Conservation (phyloP, 2,888 invertebrate genomes). For the Drosophila kanekoi region DNA sequence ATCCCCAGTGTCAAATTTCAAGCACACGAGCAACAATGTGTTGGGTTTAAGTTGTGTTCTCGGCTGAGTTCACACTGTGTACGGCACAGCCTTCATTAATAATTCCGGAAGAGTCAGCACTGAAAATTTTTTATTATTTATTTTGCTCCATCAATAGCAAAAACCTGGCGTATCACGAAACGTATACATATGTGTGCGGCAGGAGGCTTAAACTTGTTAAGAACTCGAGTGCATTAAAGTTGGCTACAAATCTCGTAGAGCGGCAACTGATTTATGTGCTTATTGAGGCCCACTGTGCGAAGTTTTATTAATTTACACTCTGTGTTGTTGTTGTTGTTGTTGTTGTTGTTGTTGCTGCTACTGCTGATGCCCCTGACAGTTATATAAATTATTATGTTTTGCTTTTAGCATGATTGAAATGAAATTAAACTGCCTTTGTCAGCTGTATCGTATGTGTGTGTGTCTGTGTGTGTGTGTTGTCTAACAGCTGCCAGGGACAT, state of each 20-base stretch:
- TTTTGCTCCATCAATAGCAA: constrained; percentile 45
- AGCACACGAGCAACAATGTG: constrained; percentile 44
- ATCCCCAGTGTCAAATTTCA: constrained; percentile 58
- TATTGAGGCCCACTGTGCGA: constrained; percentile 24
- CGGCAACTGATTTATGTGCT: constrained; percentile 53
- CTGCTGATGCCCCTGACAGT: constrained; percentile 61
- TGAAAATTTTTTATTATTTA: constrained; percentile 46
- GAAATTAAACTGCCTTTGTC: constrained; percentile 77
- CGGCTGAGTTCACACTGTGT: constrained; percentile 62
- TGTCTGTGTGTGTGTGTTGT: constrained; percentile 48
- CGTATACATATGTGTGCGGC: background rate
- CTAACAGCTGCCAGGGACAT: constrained; percentile 76
- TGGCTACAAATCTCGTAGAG: constrained; percentile 36
- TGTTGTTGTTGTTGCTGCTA: constrained; percentile 6
- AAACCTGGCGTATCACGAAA: constrained; percentile 26
- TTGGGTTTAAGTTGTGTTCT: constrained; percentile 25
- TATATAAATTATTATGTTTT: constrained; percentile 80
- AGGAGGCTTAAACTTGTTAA: constrained; percentile 12
- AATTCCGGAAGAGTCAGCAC: constrained; percentile 67
- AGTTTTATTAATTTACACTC: constrained; percentile 74
- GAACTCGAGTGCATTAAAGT: constrained; percentile 53
- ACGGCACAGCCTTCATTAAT: constrained; percentile 68
- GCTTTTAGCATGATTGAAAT: constrained; percentile 81
- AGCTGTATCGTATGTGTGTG: constrained; percentile 37
- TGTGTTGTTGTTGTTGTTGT: constrained; percentile 22